These are phyloP conservation scores for Clitarchus hookeri DNA, from an alignment of 2,888 invertebrate species.

Conservation along the genomic window DNA sequence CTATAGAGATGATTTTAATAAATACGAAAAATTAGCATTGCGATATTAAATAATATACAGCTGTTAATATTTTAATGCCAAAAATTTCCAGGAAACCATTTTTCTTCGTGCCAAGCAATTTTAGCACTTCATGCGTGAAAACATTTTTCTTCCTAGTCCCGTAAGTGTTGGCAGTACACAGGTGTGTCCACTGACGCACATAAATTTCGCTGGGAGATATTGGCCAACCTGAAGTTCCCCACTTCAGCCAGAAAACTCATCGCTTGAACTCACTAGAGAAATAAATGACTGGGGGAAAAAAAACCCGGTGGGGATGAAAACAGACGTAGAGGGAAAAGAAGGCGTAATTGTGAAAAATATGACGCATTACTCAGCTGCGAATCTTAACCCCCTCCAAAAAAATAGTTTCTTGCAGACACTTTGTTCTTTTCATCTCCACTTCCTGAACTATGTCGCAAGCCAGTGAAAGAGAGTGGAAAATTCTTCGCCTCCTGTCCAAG, in stretches of 20 bases:
- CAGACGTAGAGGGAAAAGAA: background rate
- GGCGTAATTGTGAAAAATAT: background rate
- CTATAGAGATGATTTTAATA: no score
- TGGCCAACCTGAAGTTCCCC: no score
- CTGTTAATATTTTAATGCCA: no score
- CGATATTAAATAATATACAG: no score
- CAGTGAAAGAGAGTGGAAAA: background rate
- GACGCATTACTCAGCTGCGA: background rate
- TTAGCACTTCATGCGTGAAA: no score
- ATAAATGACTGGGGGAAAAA: background rate
- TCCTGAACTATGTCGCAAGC: background rate
- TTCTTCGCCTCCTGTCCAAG: background rate
- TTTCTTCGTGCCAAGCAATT: no score
- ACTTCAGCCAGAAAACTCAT: background rate
- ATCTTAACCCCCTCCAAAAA: background rate
- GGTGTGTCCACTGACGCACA: no score
- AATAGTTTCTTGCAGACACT: background rate
- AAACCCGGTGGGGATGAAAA: background rate
- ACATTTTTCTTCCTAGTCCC: no score
- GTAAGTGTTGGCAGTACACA: no score
- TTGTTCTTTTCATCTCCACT: conserved; percentile 4
- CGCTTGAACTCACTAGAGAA: background rate
- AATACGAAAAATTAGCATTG: no score
- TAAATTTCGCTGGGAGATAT: no score
- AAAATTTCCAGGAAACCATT: no score